Evolutionary conservation across 2,113 vertebrate genomes (phyloP), one percentile per base, ranked within the genome.

Genomic region (Struthio camelus): DNA sequence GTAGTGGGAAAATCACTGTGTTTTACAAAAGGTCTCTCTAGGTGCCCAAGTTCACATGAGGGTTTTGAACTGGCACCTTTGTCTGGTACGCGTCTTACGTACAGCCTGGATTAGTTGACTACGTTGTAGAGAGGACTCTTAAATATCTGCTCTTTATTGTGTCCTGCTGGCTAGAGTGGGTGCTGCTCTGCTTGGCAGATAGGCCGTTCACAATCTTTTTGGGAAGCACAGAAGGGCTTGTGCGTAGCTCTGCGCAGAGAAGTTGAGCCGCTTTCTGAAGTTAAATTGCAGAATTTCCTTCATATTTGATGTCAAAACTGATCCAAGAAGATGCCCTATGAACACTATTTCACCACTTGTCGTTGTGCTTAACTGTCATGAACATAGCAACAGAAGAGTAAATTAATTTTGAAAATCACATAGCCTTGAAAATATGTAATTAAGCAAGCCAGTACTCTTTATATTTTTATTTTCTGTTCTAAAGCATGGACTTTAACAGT

Each of bases 221-320:
- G 10, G 36, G 32, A 70, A 70, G 12, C 0, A 0, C 23, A 38
- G 30, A 30, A 84, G 80, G 36, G 50, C 0, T 1, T 15, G 9
- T 50, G 27, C 28, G n/a, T 18, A 64, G 36, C 25, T 76, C 32
- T 69, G 36, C 50, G 40, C 36, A 48, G 46, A 73, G 38, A 67
- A 13, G 27, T 61, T 42, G 51, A 84, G 24, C 28, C 24, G 28
- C 34, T 28, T 80, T 67, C 53, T 42, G 75, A 79, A 46, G 32
- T 19, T 54, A 54, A 79, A 53, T 24, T 66, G 38, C 79, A 62
- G 14, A 67, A 80, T 27, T 40, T 73, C 1, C 1, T 58, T 72
- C 17, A 23, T 32, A 22, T 67, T 75, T 73, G 3, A 42, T 25
- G 54, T 80, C 32, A 89, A 73, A 80, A 27, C 14, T 23, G 7